These are phyloP conservation scores for Coregonus clupeaformis DNA, from an alignment of 2,113 vertebrate genomes.

Conservation along the genomic window DNA sequence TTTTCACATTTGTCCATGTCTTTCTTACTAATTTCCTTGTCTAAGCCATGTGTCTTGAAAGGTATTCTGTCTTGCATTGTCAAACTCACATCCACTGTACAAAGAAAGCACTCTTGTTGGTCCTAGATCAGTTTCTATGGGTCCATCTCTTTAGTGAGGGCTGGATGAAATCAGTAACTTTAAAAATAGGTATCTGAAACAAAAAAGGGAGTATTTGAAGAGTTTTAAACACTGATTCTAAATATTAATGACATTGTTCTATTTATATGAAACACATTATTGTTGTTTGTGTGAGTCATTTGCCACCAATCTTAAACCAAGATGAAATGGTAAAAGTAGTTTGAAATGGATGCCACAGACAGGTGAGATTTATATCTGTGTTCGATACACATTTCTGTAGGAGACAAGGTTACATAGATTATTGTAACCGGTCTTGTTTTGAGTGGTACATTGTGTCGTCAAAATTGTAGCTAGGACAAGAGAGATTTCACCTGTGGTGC, in stretches of 20 bases:
- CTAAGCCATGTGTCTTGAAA: background rate
- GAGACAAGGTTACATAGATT: slow-evolving; percentile 42
- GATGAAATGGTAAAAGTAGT: slow-evolving; percentile 16
- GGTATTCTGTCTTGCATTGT: background rate
- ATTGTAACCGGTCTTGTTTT: slow-evolving; percentile 48
- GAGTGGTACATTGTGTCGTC: slow-evolving; percentile 58
- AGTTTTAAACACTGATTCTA: slow-evolving; percentile 64
- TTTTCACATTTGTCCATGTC: background rate
- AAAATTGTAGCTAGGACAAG: slow-evolving; percentile 52
- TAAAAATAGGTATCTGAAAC: slow-evolving; percentile 19
- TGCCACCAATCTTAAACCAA: slow-evolving; percentile 25
- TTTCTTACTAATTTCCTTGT: background rate
- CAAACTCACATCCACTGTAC: background rate
- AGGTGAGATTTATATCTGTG: slow-evolving; percentile 28
- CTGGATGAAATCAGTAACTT: background rate
- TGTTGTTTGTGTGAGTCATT: slow-evolving; percentile 49
- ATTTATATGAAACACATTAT: slow-evolving; percentile 67
- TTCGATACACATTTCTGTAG: slow-evolving; percentile 18
- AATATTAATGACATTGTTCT: slow-evolving; percentile 62
- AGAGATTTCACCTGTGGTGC: slow-evolving; percentile 54
- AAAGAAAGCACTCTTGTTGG: background rate
- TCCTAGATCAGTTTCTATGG: slow-evolving; percentile 1
- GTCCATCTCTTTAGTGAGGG: background rate
- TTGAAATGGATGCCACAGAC: slow-evolving; percentile 21
- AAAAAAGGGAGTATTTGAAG: slow-evolving; percentile 38